These are phyloP conservation scores for Apis florea DNA, from an alignment of 1,140 invertebrate genomes.

Conservation along the genomic window DNA sequence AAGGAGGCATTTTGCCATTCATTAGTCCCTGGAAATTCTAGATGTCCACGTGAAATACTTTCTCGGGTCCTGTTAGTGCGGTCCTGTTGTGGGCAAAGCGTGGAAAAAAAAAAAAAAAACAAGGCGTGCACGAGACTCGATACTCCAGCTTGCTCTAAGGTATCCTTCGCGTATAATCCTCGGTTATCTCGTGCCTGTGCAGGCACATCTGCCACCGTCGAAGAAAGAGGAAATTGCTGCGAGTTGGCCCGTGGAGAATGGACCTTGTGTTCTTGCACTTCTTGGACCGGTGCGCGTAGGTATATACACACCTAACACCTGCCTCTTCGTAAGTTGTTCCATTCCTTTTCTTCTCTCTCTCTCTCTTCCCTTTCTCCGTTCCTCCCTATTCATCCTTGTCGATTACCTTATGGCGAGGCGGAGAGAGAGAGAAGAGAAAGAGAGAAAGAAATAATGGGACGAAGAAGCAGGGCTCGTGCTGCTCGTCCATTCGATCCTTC, in stretches of 20 bases:
- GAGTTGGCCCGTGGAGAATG: slow-evolving; percentile 30
- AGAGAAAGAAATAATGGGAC: background rate
- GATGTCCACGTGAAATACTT: background rate
- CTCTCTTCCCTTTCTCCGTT: background rate
- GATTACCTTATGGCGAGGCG: slow-evolving; percentile 23
- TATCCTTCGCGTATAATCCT: slow-evolving; percentile 46
- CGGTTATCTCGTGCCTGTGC: slow-evolving; percentile 55
- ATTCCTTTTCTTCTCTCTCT: background rate
- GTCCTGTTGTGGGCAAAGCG: background rate
- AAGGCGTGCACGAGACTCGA: slow-evolving; percentile 12
- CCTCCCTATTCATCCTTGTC: background rate
- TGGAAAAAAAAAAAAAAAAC: background rate
- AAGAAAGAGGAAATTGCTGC: slow-evolving; percentile 53
- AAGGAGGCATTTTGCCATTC: slow-evolving; percentile 3
- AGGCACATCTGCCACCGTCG: slow-evolving; percentile 56
- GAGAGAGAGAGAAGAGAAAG: background rate
- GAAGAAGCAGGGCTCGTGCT: slow-evolving; percentile 54
- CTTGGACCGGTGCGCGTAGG: slow-evolving; percentile 14
- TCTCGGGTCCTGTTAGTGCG: background rate
- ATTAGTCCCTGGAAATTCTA: slow-evolving; percentile 5
- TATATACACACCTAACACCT: slow-evolving; percentile 47
- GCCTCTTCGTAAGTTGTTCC: slow-evolving; percentile 42
- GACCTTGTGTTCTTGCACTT: slow-evolving; percentile 32
- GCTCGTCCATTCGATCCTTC: slow-evolving; percentile 3
- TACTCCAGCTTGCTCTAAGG: slow-evolving; percentile 42